A percentile compares a stretch with the other conserved stretches of the same genome.
Evolutionary conservation across 2,113 vertebrate species (phyloP).

Genomic region (Oreochromis niloticus): DNA sequence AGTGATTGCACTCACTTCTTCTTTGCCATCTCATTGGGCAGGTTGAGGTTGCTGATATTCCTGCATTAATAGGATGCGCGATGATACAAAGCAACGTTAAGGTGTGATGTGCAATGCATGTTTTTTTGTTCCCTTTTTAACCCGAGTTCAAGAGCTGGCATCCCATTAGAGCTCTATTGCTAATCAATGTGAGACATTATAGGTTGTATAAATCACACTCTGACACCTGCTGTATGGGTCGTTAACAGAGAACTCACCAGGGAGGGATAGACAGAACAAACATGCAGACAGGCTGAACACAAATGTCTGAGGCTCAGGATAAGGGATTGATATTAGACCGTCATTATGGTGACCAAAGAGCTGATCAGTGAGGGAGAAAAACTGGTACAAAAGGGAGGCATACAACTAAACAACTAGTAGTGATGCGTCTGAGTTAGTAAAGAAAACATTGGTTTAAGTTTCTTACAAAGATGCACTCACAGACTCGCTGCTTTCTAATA

Average conservation of each 20-base stretch:
- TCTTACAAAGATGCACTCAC: neutral
- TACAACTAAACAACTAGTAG: neutral
- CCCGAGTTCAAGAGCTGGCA: constrained; percentile 39
- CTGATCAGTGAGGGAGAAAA: neutral
- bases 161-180: constrained; percentile 64
- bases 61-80: constrained; percentile 9
- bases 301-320: constrained; percentile 23
- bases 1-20: constrained; percentile 51
- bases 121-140: constrained; percentile 1
- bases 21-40: constrained; percentile 25
- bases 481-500: constrained; percentile 38
- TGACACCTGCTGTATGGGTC: constrained; percentile 64
- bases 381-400: neutral
- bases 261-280: constrained; percentile 54
- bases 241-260: constrained; percentile 57
- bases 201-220: constrained; percentile 69
- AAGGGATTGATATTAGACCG: neutral
- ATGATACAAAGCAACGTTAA: constrained; percentile 13
- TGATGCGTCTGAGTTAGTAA: neutral
- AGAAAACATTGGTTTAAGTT: constrained; percentile 17
- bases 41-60: constrained; percentile 26
- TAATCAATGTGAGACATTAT: constrained; percentile 73
- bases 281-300: constrained; percentile 39
- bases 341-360: constrained; percentile 10
- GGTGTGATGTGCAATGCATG: neutral